phyloP scores from a whole-genome alignment of 2,113 vertebrate species.

The Crotalus tigris region DNA sequence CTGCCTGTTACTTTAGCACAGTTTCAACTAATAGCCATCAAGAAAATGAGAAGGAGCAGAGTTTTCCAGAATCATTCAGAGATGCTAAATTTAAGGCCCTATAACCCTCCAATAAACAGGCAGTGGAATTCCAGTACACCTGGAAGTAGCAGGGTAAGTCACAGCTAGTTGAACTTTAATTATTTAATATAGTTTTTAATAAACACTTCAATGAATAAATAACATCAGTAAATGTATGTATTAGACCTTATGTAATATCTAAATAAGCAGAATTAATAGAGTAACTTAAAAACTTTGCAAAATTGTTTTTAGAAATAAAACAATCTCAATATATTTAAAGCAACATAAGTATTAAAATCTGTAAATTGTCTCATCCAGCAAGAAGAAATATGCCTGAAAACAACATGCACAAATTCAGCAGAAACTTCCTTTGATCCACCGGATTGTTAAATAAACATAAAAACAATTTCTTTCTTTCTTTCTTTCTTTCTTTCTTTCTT shows the following conservation, averaged over 20 bases:
- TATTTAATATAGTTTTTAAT: not conserved
- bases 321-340: not conserved
- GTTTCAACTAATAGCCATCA: not conserved
- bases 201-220: not conserved
- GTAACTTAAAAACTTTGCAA: not conserved
- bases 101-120: not conserved
- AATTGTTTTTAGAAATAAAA: not conserved
- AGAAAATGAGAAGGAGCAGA: not conserved
- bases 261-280: not conserved
- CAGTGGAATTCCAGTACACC: not conserved
- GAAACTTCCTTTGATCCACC: not conserved
- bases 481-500: too few relatives aligned
- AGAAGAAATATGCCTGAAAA: not conserved
- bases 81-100: not conserved
- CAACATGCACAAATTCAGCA: not conserved
- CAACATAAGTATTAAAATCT: not conserved
- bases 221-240: not conserved
- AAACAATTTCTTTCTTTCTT: not conserved
- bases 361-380: not conserved
- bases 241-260: not conserved
- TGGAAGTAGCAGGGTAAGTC: not conserved
- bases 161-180: not conserved
- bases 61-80: not conserved
- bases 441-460: not conserved
- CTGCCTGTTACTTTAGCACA: not conserved